These are phyloP conservation scores for Uria aalge DNA, from an alignment of 2,113 vertebrate species.

Conservation along the genomic window DNA sequence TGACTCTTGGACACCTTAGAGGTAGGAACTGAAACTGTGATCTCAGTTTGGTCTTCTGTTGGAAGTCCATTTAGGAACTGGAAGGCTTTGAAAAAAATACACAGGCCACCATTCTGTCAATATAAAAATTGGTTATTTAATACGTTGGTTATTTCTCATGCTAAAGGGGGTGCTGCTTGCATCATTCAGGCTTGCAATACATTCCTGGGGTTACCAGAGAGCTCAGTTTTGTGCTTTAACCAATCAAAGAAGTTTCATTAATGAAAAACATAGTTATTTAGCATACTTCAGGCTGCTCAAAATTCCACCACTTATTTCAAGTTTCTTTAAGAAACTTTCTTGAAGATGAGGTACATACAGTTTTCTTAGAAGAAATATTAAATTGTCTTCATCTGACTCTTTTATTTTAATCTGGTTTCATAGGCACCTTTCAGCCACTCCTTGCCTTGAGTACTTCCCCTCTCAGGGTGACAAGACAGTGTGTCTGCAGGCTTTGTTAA, in stretches of 20 bases:
- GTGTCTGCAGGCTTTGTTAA: background rate
- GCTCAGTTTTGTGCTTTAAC: background rate
- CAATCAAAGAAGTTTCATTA: background rate
- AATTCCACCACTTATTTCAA: background rate
- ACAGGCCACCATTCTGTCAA: background rate
- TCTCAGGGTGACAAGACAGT: background rate
- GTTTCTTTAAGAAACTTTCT: background rate
- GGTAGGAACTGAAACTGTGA: background rate
- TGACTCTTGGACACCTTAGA: background rate
- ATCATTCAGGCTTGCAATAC: background rate
- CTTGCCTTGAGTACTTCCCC: background rate
- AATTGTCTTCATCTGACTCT: background rate
- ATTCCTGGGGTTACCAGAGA: background rate
- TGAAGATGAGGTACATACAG: background rate
- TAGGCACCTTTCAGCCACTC: background rate
- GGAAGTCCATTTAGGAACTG: background rate
- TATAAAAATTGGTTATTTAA: background rate
- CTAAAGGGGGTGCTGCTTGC: background rate
- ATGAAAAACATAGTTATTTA: background rate
- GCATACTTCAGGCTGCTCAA: background rate
- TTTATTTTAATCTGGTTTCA: background rate
- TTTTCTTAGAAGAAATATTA: background rate
- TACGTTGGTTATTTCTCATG: background rate
- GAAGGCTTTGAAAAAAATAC: background rate
- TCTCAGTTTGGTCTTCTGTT: background rate